These are phyloP conservation scores for Cryptophagus acutangulus DNA, from an alignment of 2,888 invertebrate species.

Conservation along the genomic window DNA sequence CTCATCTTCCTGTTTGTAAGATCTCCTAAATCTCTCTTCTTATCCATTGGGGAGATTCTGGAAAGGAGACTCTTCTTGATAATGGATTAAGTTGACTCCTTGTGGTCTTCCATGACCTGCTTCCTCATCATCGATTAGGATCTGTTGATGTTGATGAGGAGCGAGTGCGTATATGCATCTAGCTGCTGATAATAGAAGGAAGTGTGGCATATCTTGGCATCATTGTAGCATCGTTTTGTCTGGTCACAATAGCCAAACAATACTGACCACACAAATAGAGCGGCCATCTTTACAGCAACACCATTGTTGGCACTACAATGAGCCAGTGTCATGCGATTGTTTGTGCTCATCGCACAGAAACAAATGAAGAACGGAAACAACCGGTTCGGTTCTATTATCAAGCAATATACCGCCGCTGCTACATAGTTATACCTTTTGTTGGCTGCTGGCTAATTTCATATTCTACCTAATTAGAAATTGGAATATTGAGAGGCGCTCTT, in stretches of 20 bases:
- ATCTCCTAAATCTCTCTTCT: too few species aligned
- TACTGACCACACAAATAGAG: constrained; percentile 41
- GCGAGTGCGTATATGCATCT: too few species aligned
- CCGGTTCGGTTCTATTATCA: constrained; percentile 42
- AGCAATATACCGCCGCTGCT: constrained; percentile 32
- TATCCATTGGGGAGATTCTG: too few species aligned
- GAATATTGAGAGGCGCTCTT: too few species aligned
- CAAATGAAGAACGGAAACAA: constrained; percentile 45
- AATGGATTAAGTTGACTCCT: too few species aligned
- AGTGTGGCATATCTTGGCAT: constrained; percentile 15
- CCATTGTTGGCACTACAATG: constrained; percentile 42
- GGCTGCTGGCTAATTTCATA: constrained; percentile 37
- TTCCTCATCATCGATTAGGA: too few species aligned
- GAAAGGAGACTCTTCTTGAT: too few species aligned
- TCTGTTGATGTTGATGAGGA: too few species aligned
- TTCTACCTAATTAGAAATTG: constrained; percentile 39
- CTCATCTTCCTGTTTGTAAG: too few species aligned
- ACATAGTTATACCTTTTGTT: constrained; percentile 36
- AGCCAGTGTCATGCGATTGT: constrained; percentile 43
- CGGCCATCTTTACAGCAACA: constrained; percentile 38
- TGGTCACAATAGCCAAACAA: constrained; percentile 39
- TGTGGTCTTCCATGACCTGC: too few species aligned
- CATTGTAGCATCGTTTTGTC: constrained; percentile 39
- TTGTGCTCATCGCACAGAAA: constrained; percentile 43
- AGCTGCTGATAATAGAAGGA: too few species aligned